phyloP scores from a whole-genome alignment of 2,888 invertebrate genomes.

The Cheilosia grossa region DNA sequence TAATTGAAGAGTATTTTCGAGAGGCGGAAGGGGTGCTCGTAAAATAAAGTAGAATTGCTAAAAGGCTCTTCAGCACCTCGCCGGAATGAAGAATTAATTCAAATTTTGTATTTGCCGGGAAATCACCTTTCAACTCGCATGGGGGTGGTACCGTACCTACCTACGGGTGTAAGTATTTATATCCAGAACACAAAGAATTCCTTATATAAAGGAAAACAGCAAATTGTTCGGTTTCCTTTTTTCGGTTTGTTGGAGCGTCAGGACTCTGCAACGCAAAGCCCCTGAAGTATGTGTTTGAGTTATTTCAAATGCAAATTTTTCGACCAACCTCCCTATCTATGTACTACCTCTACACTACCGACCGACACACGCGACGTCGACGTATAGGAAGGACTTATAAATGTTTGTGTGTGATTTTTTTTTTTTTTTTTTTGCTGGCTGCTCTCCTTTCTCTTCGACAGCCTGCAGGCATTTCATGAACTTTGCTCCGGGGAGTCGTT shows the following conservation, averaged over 20 bases:
- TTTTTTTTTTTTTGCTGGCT: slow-evolving; percentile 4
- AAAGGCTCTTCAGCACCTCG: slow-evolving; percentile 65
- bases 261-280: slow-evolving; percentile 10
- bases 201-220: slow-evolving; percentile 22
- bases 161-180: slow-evolving; percentile 17
- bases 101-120: slow-evolving; percentile 51
- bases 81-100: slow-evolving; percentile 65
- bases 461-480: slow-evolving; percentile 55
- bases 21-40: slow-evolving; percentile 30
- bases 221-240: slow-evolving; percentile 57
- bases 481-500: slow-evolving; percentile 69
- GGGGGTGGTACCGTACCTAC: neutral
- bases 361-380: no score
- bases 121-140: slow-evolving; percentile 50
- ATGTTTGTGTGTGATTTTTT: slow-evolving; percentile 44
- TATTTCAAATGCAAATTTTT: slow-evolving; percentile 69
- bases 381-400: slow-evolving; percentile 38
- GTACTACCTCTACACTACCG: neutral
- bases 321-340: slow-evolving; percentile 38
- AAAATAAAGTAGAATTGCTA: slow-evolving; percentile 59
- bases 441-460: slow-evolving; percentile 9
- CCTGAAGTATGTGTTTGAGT: slow-evolving; percentile 48
- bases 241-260: slow-evolving; percentile 8
- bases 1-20: slow-evolving; percentile 58
- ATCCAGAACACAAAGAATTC: slow-evolving; percentile 48